These are phyloP conservation scores for Leptopilina myrica DNA, from an alignment of 2,888 invertebrate genomes.

Conservation along the genomic window DNA sequence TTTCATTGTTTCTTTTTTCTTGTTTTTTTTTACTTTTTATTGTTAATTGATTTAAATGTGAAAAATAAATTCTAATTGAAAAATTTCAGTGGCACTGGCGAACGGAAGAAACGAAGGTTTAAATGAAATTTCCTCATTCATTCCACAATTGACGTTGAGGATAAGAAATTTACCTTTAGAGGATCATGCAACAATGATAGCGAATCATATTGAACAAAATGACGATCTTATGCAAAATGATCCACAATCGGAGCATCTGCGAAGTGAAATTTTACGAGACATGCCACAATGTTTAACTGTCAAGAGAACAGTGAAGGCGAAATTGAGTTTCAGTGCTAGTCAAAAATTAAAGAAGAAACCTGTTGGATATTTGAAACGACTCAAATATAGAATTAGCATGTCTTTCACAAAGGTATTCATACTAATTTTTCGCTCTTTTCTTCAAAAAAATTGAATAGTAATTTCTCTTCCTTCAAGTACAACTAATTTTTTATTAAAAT, in stretches of 20 bases:
- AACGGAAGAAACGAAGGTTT: not conserved
- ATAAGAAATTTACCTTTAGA: constrained; percentile 64
- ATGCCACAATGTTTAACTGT: constrained; percentile 84
- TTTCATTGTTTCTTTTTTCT: too few relatives aligned
- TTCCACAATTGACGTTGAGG: constrained; percentile 41
- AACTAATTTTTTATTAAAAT: too few relatives aligned
- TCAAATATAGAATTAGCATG: constrained; percentile 81
- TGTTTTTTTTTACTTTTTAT: not conserved
- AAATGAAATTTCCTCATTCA: constrained; percentile 6
- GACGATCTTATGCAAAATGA: constrained; percentile 82
- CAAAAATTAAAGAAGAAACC: constrained; percentile 77
- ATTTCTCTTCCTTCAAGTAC: not conserved
- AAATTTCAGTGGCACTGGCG: constrained; percentile 17
- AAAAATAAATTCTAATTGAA: not conserved
- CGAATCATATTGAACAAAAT: constrained; percentile 82
- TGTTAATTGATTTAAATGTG: too few relatives aligned
- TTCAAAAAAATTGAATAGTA: not conserved
- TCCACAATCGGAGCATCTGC: constrained; percentile 80
- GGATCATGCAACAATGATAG: constrained; percentile 81
- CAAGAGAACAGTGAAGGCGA: constrained; percentile 83
- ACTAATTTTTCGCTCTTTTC: too few relatives aligned
- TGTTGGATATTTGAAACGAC: constrained; percentile 79
- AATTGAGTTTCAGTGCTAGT: constrained; percentile 81
- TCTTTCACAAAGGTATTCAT: constrained; percentile 78
- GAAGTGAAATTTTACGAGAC: constrained; percentile 83